phyloP scores from a whole-genome alignment of 2,797 vertebrate species.

The Xenops minutus region DNA sequence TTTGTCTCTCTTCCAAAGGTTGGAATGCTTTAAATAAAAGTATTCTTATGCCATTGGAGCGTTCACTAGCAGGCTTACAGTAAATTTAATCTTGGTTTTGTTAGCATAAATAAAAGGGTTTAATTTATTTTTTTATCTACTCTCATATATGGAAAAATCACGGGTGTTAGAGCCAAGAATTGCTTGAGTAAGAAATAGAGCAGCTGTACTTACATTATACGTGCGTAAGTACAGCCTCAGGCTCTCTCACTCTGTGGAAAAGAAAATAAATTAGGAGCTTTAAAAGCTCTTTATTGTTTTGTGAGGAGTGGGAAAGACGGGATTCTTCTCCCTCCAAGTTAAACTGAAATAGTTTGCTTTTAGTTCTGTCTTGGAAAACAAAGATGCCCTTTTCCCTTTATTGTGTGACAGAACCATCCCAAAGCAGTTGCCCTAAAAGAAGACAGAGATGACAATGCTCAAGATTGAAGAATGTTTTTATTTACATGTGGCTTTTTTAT shows the following conservation, averaged over 20 bases:
- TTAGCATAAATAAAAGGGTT: conserved; percentile 58
- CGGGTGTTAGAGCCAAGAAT: conserved; percentile 57
- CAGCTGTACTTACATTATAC: conserved; percentile 31
- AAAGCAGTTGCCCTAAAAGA: conserved; percentile 33
- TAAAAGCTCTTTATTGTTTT: conserved; percentile 57
- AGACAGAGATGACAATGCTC: background rate
- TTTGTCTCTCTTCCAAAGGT: conserved; percentile 56
- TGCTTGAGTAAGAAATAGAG: conserved; percentile 38
- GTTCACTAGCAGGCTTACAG: conserved; percentile 31
- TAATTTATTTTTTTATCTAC: conserved; percentile 65
- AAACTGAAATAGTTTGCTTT: conserved; percentile 22
- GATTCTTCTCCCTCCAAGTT: background rate
- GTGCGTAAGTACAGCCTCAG: conserved; percentile 23
- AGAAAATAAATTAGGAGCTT: conserved; percentile 64
- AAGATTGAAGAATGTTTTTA: conserved; percentile 41
- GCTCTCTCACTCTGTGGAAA: conserved; percentile 47
- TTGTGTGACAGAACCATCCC: background rate
- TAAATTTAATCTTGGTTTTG: conserved; percentile 57
- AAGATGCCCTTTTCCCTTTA: conserved; percentile 33
- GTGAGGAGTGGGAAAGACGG: background rate
- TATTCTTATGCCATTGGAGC: conserved; percentile 63
- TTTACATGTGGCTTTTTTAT: conserved; percentile 55
- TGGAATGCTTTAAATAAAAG: conserved; percentile 69
- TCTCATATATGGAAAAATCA: conserved; percentile 14
- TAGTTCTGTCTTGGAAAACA: conserved; percentile 38